A percentile compares a stretch with the other conserved stretches of the same genome.
phyloP scores from a whole-genome alignment of 2,888 invertebrate genomes.

The Tipula helvola region DNA sequence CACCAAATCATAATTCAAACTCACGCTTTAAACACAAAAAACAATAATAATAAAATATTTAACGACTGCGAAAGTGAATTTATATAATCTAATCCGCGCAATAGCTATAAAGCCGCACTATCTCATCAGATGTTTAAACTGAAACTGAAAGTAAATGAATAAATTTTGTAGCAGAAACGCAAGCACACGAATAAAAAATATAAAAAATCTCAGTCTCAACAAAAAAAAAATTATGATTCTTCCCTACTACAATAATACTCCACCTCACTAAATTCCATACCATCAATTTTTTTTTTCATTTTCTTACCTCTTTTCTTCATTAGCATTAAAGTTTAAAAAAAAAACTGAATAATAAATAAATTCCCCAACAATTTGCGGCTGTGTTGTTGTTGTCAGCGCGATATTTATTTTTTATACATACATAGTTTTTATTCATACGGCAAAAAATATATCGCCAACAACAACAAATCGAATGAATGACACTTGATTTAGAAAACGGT shows the following conservation, averaged over 20 bases:
- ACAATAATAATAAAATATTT: neutral
- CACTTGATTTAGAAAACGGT: neutral
- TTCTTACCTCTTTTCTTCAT: slow-evolving; percentile 4
- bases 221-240: neutral
- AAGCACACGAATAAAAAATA: neutral
- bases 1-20: neutral
- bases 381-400: neutral
- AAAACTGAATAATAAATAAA: neutral
- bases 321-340: neutral
- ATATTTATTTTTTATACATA: neutral
- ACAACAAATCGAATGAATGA: neutral
- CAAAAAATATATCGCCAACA: neutral
- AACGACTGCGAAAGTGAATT: neutral
- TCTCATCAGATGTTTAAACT: neutral
- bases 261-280: neutral
- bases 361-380: neutral
- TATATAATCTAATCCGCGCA: neutral
- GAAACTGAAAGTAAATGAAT: neutral
- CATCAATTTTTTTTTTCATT: neutral
- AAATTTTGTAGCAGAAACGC: neutral
- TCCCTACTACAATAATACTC: neutral
- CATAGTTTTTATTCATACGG: neutral
- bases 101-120: neutral
- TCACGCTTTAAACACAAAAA: neutral
- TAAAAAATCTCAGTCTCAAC: neutral